Conservation (phyloP, 2,888 invertebrate genomes). For the Mythimna ferrago region DNA sequence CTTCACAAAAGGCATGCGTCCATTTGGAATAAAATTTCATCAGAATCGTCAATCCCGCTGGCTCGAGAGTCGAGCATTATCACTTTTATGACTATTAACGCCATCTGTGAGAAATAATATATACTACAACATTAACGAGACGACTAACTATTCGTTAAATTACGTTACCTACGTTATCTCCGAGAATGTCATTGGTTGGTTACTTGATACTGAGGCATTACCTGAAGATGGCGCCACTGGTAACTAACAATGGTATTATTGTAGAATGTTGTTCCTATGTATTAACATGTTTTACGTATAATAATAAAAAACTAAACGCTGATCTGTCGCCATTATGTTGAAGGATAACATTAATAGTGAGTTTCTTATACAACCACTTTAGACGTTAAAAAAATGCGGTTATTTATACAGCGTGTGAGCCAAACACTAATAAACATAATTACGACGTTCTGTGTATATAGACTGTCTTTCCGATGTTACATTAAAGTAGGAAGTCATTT, state of each 20-base stretch:
- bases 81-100: slow-evolving; percentile 21
- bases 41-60: not conserved
- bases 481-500: slow-evolving; percentile 17
- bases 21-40: slow-evolving; percentile 21
- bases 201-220: not conserved
- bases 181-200: not conserved
- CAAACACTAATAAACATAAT: slow-evolving; percentile 34
- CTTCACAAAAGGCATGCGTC: slow-evolving; percentile 1
- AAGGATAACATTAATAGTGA: slow-evolving; percentile 17
- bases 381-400: not conserved
- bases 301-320: slow-evolving; percentile 10
- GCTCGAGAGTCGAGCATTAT: not conserved
- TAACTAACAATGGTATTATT: not conserved
- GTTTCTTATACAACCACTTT: not conserved
- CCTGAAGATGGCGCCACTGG: slow-evolving; percentile 46
- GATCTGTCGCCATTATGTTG: slow-evolving; percentile 7
- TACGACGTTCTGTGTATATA: not conserved
- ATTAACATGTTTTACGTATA: not conserved
- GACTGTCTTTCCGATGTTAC: slow-evolving; percentile 32
- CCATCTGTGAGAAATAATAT: slow-evolving; percentile 37
- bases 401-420: not conserved
- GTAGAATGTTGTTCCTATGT: not conserved
- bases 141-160: not conserved
- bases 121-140: slow-evolving; percentile 26
- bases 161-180: not conserved